Evolutionary conservation across 2,797 vertebrate genomes (phyloP), one percentile per base, ranked within the genome.

Genomic region (Euphonia xanthogaster): DNA sequence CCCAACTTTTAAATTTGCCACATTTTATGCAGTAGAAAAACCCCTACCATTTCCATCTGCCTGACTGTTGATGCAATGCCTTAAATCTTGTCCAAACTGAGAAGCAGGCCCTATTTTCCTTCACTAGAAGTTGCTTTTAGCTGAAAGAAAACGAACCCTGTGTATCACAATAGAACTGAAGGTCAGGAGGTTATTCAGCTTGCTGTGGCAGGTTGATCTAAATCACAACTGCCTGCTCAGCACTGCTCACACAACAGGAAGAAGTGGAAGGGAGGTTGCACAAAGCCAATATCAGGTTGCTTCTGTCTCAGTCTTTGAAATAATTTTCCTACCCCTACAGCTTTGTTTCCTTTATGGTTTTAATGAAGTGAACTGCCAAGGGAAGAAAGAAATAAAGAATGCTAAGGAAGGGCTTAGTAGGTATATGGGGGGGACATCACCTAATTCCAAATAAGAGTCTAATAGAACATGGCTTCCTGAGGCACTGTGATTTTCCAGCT

Each of bases 171-270:
- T 63, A 93, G 84, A 95, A 71, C 9, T 76, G 81, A 75, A 94
- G 96, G 95, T 96, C 86, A 71, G 88, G 61, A 77, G 92, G 93
- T 91, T 91, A 94, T 84, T 94, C 73, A 89, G 88, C 88, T 95
- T 96, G 81, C 96, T 96, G 92, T 91, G 94, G 90, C 86, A 86
- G 96, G 94, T 81, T 95, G 87, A 93, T 92, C 88, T 93, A 90
- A 96, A 96, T 92, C 90, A 54, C 57, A 91, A 85, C 81, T n/a
- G 54, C 66, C 51, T 68, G 57, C 91, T 91, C 86, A 91, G 50
- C 2, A 3, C 66, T 89, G 74, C 75, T 94, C 85, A 76, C 87
- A 92, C 92, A 96, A 90, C 88, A 95, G 79, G 93, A 86, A 63
- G 51, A 96, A 97, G 86, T 91, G 57, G 88, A 93, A 96, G 62